These are phyloP conservation scores for Temnothorax rugatulus DNA, from an alignment of 2,888 invertebrate genomes.

Conservation along the genomic window DNA sequence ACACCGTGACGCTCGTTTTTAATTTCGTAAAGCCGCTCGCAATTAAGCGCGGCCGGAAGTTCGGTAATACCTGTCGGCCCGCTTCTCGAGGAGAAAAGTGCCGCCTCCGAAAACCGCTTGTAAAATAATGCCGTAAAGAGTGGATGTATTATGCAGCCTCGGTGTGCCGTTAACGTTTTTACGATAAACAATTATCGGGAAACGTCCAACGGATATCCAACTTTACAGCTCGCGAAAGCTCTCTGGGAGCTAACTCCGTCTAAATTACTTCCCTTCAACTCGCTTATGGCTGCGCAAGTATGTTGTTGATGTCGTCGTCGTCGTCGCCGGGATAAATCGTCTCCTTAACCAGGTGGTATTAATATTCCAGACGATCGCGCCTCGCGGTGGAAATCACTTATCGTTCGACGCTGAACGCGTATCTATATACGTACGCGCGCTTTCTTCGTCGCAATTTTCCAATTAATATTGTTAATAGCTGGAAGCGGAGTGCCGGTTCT, in stretches of 20 bases:
- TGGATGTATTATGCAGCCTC: conserved; percentile 20
- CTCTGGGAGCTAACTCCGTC: conserved; percentile 37
- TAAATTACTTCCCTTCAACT: conserved; percentile 46
- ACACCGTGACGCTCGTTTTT: conserved; percentile 1
- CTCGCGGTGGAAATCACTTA: conserved; percentile 47
- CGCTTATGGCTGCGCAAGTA: conserved; percentile 38
- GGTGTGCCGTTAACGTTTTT: conserved; percentile 40
- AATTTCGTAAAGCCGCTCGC: conserved; percentile 36
- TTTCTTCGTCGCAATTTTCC: conserved; percentile 38
- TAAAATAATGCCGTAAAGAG: conserved; percentile 43
- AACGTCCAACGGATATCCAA: conserved; percentile 38
- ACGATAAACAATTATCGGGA: conserved; percentile 52
- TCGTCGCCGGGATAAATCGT: conserved; percentile 34
- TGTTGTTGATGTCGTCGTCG: conserved; percentile 21
- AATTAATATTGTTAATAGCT: conserved; percentile 36
- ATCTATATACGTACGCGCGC: background rate
- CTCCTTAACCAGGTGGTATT: conserved; percentile 44
- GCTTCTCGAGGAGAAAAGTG: conserved; percentile 23
- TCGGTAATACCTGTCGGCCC: conserved; percentile 20
- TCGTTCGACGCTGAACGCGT: conserved; percentile 20
- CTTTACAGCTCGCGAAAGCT: conserved; percentile 43
- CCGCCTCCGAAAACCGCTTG: conserved; percentile 21
- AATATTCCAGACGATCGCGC: conserved; percentile 43
- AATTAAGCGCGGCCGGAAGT: conserved; percentile 40
- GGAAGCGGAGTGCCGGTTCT: background rate